Evolutionary conservation across 1,140 invertebrate genomes (phyloP), one percentile per base, ranked within the genome.

Genomic region (Heterodera schachtii): DNA sequence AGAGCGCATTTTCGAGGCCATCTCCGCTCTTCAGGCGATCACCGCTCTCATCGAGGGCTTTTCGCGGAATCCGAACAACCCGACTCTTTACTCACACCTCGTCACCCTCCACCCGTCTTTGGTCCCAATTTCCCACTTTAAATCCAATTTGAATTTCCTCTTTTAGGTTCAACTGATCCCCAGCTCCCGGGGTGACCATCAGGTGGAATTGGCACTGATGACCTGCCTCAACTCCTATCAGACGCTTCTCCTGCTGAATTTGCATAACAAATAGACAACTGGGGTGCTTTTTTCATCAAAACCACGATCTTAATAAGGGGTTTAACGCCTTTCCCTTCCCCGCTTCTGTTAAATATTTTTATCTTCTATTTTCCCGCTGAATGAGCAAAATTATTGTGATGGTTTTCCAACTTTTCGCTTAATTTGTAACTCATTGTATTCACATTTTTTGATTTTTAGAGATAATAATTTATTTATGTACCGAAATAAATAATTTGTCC

Each of bases 1-100:
- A 21, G 87, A 87, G 64, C 83, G 86, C 16, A 85, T 87, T n/a
- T 84, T 86, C 49, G 86, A 87, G 84, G 78, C 87, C 19, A 85
- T 85, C 49, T 88, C 87, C 41, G 86, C 87, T 3, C 78, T 88
- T 1, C 74, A 83, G 19, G 86, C 86, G 7, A 79, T 87, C 16
- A 84, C 86, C 19, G 83, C 87, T 11, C 79, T 87, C 19, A 87
- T 87, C 67, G 87, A 87, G 73, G 87, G 86, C 8, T 70, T 87
- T n/a, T 60, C 87, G 44, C 84, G 81, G 71, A 71, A 84, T 77
- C 47, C 80, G 19, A 75, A 81, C 75, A 43, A 52, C 64, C 69
- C 84, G 8, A 80, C 84, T 19, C 79, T 87, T 16, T 87, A 87
- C 78, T 82, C 85, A 3, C 87, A 87, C 69, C 75, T 87, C 47